phyloP scores from a whole-genome alignment of 2,888 invertebrate species.

The Dascillus cervinus region DNA sequence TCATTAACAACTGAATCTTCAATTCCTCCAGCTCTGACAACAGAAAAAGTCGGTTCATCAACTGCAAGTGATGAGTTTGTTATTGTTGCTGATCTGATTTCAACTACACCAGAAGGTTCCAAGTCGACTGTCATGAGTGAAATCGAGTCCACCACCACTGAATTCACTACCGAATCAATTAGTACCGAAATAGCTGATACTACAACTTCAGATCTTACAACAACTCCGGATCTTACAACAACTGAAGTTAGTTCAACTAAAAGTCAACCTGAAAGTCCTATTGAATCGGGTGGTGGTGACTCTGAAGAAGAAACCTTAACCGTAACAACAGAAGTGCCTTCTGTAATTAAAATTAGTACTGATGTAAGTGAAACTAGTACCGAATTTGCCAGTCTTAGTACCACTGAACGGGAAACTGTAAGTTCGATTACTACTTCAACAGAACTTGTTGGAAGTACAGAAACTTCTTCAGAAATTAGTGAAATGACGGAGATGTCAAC shows the following conservation, averaged over 20 bases:
- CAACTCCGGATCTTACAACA: conserved; percentile 2
- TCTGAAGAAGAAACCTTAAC: no score
- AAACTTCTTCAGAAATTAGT: conserved; percentile 15
- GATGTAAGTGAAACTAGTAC: conserved; percentile 18
- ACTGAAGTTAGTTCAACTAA: conserved; percentile 4
- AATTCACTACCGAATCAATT: conserved; percentile 8
- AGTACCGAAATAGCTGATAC: conserved; percentile 13
- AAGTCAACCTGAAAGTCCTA: conserved; percentile 2
- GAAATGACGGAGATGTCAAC: conserved; percentile 18
- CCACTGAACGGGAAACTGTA: not conserved
- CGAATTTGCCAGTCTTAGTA: conserved; percentile 10
- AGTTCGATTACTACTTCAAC: conserved; percentile 12
- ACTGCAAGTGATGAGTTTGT: not conserved
- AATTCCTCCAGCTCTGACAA: conserved; percentile 4
- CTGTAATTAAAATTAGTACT: conserved; percentile 7
- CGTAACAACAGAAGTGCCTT: conserved; percentile 13
- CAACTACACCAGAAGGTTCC: no score
- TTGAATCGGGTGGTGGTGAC: no score
- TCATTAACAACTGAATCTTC: conserved; percentile 10
- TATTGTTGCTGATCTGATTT: no score
- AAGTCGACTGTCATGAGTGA: no score
- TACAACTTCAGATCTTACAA: conserved; percentile 6
- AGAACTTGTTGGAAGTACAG: conserved; percentile 21
- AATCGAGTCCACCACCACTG: no score
- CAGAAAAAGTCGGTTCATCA: no score